These are phyloP conservation scores for Pantala flavescens DNA, from an alignment of 1,140 invertebrate genomes.

Conservation along the genomic window DNA sequence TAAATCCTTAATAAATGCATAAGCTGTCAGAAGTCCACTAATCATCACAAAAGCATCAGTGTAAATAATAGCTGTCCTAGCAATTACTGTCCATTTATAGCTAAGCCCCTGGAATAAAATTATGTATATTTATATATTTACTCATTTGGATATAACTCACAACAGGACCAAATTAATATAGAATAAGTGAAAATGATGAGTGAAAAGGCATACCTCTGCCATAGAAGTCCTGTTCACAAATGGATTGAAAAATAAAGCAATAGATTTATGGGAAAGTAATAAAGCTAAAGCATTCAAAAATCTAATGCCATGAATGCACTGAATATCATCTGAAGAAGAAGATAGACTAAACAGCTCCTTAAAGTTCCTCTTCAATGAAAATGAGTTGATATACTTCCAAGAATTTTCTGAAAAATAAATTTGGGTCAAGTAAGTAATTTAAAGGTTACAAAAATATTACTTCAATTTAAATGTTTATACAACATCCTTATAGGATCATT, in stretches of 20 bases:
- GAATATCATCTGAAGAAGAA: slow-evolving; percentile 45
- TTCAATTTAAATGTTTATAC: not conserved
- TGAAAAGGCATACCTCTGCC: slow-evolving; percentile 42
- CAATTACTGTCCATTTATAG: slow-evolving; percentile 57
- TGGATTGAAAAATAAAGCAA: slow-evolving; percentile 59
- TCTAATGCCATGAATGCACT: slow-evolving; percentile 54
- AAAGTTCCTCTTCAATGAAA: slow-evolving; percentile 51
- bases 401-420: slow-evolving; percentile 13
- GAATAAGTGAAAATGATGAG: not conserved
- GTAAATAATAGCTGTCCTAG: slow-evolving; percentile 60
- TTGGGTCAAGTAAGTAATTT: not conserved
- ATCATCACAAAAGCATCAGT: slow-evolving; percentile 68
- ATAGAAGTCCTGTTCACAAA: slow-evolving; percentile 56
- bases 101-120: slow-evolving; percentile 42
- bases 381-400: slow-evolving; percentile 43
- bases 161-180: not conserved
- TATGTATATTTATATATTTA: not conserved
- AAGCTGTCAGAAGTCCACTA: slow-evolving; percentile 56
- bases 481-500: too few species aligned
- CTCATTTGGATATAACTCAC: not conserved
- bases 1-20: slow-evolving; percentile 43
- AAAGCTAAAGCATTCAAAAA: slow-evolving; percentile 54
- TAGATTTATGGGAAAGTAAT: slow-evolving; percentile 57
- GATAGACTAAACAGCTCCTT: slow-evolving; percentile 42
- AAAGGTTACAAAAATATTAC: too few species aligned